A percentile compares a stretch with the other conserved stretches of the same genome.
phyloP scores from a whole-genome alignment of 2,113 vertebrate species.

The Pollachius pollachius region DNA sequence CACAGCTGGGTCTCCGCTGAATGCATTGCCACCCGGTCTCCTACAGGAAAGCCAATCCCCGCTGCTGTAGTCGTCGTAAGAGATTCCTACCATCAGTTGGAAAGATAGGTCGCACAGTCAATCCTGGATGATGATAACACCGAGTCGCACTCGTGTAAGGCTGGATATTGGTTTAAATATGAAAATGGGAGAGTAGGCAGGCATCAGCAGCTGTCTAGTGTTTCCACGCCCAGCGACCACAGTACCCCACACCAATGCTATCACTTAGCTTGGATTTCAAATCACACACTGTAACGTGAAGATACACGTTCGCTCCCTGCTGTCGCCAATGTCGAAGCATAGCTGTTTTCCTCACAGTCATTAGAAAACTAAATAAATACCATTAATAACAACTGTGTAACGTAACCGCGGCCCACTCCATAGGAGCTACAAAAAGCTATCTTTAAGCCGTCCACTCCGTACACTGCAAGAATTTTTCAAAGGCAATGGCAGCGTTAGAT shows the following conservation, averaged over 20 bases:
- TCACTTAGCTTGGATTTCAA: constrained; percentile 14
- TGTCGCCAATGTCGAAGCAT: accelerated
- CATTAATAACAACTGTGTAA: neutral
- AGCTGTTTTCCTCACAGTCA: accelerated
- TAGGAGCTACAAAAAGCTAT: constrained; percentile 3
- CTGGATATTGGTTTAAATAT: neutral
- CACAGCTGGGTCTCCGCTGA: constrained; percentile 44
- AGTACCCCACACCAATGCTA: constrained; percentile 19
- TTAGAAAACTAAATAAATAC: neutral
- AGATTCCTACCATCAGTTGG: neutral
- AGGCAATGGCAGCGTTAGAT: constrained; percentile 45
- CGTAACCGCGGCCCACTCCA: constrained; percentile 29
- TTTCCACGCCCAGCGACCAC: constrained; percentile 55
- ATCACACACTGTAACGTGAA: neutral
- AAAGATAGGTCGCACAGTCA: neutral
- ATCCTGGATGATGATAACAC: neutral
- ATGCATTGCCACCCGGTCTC: constrained; percentile 43
- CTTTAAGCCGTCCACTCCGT: constrained; percentile 3
- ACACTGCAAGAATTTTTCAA: constrained; percentile 8
- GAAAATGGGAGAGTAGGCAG: constrained; percentile 14
- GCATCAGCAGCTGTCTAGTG: constrained; percentile 46
- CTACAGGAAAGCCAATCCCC: neutral
- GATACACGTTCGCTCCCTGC: neutral
- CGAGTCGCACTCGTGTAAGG: neutral
- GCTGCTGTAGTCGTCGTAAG: neutral